Evolutionary conservation across 2,888 invertebrate species (phyloP).

Genomic region (Adineta ricciae): DNA sequence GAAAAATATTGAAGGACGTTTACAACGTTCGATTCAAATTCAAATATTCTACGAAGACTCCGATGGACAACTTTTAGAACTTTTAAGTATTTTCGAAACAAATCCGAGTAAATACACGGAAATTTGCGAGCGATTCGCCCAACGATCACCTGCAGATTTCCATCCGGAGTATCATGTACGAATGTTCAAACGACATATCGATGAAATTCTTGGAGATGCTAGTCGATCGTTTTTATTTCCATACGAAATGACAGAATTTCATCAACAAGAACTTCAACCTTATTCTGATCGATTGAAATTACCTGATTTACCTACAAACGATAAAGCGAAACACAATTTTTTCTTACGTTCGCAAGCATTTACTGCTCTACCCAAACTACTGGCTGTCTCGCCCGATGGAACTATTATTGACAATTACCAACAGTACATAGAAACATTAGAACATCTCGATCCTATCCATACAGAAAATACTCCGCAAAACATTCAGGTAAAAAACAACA

Average conservation of each 20-base stretch:
- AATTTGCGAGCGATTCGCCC: background rate
- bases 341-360: too few relatives aligned
- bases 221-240: background rate
- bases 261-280: too few relatives aligned
- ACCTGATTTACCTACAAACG: background rate
- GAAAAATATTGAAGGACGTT: background rate
- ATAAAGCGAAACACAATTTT: too few relatives aligned
- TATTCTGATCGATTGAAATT: background rate
- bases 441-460: too few relatives aligned
- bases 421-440: too few relatives aligned
- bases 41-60: background rate
- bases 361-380: too few relatives aligned
- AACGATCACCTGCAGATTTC: background rate
- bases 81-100: background rate
- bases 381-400: too few relatives aligned
- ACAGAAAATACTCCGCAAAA: background rate
- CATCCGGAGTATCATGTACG: background rate
- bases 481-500: background rate
- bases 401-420: too few relatives aligned
- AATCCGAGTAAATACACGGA: background rate
- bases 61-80: background rate
- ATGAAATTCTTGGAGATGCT: background rate
- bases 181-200: background rate
- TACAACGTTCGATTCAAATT: background rate
- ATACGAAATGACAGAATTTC: too few relatives aligned